Conservation (phyloP, 2,797 vertebrate species). For the Microctenopoma steveboyesi region DNA sequence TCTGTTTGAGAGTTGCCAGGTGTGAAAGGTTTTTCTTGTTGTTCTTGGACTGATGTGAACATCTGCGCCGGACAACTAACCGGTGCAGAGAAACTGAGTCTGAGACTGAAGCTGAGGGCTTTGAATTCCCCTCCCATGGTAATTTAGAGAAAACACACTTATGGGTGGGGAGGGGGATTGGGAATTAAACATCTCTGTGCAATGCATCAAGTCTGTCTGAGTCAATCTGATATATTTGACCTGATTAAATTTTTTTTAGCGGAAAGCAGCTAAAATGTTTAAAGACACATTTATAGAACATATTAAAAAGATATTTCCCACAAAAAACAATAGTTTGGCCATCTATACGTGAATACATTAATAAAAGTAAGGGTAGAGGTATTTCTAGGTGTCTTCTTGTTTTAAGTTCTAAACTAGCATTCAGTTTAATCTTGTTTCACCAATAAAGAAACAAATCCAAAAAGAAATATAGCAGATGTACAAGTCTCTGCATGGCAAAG, state of each 20-base stretch:
- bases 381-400: not conserved
- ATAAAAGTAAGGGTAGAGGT: not conserved
- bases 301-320: not conserved
- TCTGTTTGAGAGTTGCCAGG: slow-evolving; percentile 85
- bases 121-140: slow-evolving; percentile 64
- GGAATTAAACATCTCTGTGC: slow-evolving; percentile 48
- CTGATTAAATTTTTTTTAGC: not conserved
- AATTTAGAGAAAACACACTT: slow-evolving; percentile 65
- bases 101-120: slow-evolving; percentile 49
- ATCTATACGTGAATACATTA: not conserved
- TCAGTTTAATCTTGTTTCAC: no score
- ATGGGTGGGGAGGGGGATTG: slow-evolving; percentile 32
- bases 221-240: slow-evolving; percentile 21
- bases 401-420: not conserved
- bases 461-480: not conserved
- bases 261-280: slow-evolving; percentile 13
- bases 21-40: slow-evolving; percentile 82
- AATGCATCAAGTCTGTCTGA: slow-evolving; percentile 18
- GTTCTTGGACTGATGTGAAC: slow-evolving; percentile 82
- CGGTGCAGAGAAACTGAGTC: slow-evolving; percentile 68
- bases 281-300: slow-evolving; percentile 1
- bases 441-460: not conserved
- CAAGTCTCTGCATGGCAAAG: not conserved
- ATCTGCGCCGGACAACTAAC: slow-evolving; percentile 77
- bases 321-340: not conserved